Conservation (phyloP, 2,888 invertebrate species). For the Volucella inanis region DNA sequence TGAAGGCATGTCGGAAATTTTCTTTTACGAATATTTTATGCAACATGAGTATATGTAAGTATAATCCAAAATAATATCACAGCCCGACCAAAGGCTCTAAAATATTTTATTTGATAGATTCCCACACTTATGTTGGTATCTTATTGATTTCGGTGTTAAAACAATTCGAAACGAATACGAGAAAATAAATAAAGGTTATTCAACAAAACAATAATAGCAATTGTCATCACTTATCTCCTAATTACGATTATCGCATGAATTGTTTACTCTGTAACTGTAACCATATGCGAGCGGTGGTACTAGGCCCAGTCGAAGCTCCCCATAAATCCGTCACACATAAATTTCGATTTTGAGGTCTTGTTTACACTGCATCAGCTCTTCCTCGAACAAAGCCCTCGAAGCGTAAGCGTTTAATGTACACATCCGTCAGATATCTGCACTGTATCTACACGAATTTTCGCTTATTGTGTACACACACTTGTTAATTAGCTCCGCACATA, state of each 20-base stretch:
- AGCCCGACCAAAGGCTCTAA: too few species aligned
- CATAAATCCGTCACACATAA: constrained; percentile 70
- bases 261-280: constrained; percentile 54
- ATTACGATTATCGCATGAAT: constrained; percentile 70
- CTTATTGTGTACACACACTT: constrained; percentile 74
- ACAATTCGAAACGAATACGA: constrained; percentile 45
- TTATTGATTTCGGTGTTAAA: constrained; percentile 44
- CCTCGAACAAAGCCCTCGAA: constrained; percentile 68
- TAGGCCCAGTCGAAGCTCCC: constrained; percentile 54
- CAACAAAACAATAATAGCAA: constrained; percentile 64
- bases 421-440: constrained; percentile 74
- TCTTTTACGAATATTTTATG: too few species aligned
- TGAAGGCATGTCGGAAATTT: too few species aligned
- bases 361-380: constrained; percentile 74
- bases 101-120: constrained; percentile 10
- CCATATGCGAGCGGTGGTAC: constrained; percentile 43
- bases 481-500: constrained; percentile 75
- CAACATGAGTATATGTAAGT: too few species aligned
- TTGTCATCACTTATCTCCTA: constrained; percentile 73
- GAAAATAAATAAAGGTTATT: constrained; percentile 58
- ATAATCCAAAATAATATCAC: too few species aligned
- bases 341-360: constrained; percentile 74
- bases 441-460: constrained; percentile 74
- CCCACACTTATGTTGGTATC: not conserved
- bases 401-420: constrained; percentile 75